Evolutionary conservation across 2,113 vertebrate species (phyloP), one percentile per base, ranked within the genome.

Genomic region (Sylvilagus bachmani): DNA sequence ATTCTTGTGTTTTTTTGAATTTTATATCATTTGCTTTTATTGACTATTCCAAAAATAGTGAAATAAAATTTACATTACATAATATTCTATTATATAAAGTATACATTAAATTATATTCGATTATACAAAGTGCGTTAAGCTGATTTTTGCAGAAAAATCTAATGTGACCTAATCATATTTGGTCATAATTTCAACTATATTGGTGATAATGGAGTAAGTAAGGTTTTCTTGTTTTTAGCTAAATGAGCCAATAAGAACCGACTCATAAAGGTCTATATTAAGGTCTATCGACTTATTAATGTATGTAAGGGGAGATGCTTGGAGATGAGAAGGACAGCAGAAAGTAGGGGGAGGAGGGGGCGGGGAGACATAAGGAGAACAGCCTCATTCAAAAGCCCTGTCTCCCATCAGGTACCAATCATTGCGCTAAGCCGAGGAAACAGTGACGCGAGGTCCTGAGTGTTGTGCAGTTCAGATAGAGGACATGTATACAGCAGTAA

Each of bases 171-270:
- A 80, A 73, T 38, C 55, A 62, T 33, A 87, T 93, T 13, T 87
- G 67, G 19, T 80, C 74, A 44, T 91, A 90, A 83, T 81, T 71
- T 80, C 62, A 83, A 74, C 14, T 86, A 10, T 62, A 38, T 5
- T 74, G 69, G 71, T 29, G 9, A n/a, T 81, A 92, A 91, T 10
- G 49, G 55, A n/a, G 21, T 94, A 92, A 94, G 36, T 94, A 92
- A 94, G 36, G 58, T 13, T 80, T 49, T 17, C 16, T 61, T 25
- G 62, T 25, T 71, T 81, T 86, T 78, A 61, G 27, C 33, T 82
- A 87, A 77, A 64, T 69, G 67, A 73, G 55, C n/a, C 61, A 70
- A 29, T 61, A 17, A 92, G 27, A 74, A 66, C 82, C 74, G 67
- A 55, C 58, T 91, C 61, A 73, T 79, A 82, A 66, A 84, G 49